Base-by-base conservation (phyloP, 1,140 invertebrate genomes). In the Heterodera schachtii region DNA sequence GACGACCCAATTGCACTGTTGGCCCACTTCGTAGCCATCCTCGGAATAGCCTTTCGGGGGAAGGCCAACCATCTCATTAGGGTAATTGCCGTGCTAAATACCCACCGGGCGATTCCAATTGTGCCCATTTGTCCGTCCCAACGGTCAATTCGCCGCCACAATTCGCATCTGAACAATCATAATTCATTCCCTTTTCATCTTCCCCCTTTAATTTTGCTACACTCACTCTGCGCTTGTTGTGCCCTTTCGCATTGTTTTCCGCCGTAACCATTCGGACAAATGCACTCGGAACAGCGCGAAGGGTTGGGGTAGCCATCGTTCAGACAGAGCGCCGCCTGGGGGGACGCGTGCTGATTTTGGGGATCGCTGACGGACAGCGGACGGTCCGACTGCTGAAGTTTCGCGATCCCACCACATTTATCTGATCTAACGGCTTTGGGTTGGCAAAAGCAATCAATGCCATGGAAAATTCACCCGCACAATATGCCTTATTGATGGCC, bases 291-390 rank as follows among this genome's bases (percentile, higher is more conserved):
- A 80, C 89, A 90, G 43, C 86, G 75, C 21, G 73, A 78, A 41
- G 90, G 90, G 81, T 90, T 84, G 41, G 85, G 82, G 78, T 90
- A 90, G 13, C 89, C 89, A 49, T 87, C 88, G 66, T 89, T 86
- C 4, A 71, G 46, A 82, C 88, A 89, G 21, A 73, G 43, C 19
- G 16, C 46, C 19, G 16, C 46, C 19, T 73, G 71, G n/a, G 46
- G n/a, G 1, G 84, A 60, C 11, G 73, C 43, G 21, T 49, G 31
- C 52, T 31, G 52, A 31, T 31, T 31, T 3, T 31, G 47, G 49
- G 6, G 49, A 52, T 16, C 79, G 80, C 47, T 67, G 47, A 21
- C 49, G 64, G 52, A 57, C 3, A 13, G n/a, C n/a, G 31, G 5
- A 80, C 60, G 4, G 81, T 71, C 60, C 73, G 73, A 52, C 67